These are phyloP conservation scores for Plagiodera versicolora DNA, from an alignment of 2,888 invertebrate species.

Conservation along the genomic window DNA sequence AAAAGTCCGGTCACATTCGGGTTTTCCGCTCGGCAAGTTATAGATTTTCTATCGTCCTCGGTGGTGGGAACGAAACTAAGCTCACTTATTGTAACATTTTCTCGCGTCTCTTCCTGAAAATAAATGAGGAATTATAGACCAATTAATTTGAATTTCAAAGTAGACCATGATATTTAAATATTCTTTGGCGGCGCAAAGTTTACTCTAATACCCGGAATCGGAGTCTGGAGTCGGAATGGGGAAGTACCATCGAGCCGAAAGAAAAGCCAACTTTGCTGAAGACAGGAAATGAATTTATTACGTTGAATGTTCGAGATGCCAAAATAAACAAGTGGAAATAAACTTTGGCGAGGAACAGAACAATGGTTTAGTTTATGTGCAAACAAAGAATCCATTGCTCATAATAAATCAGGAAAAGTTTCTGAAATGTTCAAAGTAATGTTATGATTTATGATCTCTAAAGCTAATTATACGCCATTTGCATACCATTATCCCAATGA, in stretches of 20 bases:
- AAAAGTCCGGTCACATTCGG: constrained; percentile 83
- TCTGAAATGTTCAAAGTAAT: neutral
- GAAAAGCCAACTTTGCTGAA: constrained; percentile 34
- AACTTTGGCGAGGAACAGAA: constrained; percentile 19
- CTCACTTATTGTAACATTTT: constrained; percentile 82
- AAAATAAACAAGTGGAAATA: constrained; percentile 30
- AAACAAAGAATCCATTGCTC: neutral
- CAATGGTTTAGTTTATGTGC: constrained; percentile 23
- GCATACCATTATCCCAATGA: neutral
- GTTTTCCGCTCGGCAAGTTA: constrained; percentile 89
- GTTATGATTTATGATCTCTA: neutral
- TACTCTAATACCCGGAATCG: constrained; percentile 34
- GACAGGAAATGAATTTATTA: constrained; percentile 39
- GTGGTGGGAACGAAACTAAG: constrained; percentile 86
- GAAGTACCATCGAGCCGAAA: constrained; percentile 31
- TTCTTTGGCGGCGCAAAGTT: constrained; percentile 37
- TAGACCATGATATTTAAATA: constrained; percentile 39
- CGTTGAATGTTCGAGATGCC: constrained; percentile 28
- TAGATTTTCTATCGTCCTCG: constrained; percentile 86
- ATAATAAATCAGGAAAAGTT: neutral
- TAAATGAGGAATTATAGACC: constrained; percentile 45
- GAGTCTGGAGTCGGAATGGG: constrained; percentile 37
- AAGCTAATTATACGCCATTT: neutral
- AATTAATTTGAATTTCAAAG: constrained; percentile 47
- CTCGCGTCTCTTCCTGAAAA: constrained; percentile 75